Evolutionary conservation across 2,797 vertebrate genomes (phyloP).

Genomic region (Sebastes iracundus): DNA sequence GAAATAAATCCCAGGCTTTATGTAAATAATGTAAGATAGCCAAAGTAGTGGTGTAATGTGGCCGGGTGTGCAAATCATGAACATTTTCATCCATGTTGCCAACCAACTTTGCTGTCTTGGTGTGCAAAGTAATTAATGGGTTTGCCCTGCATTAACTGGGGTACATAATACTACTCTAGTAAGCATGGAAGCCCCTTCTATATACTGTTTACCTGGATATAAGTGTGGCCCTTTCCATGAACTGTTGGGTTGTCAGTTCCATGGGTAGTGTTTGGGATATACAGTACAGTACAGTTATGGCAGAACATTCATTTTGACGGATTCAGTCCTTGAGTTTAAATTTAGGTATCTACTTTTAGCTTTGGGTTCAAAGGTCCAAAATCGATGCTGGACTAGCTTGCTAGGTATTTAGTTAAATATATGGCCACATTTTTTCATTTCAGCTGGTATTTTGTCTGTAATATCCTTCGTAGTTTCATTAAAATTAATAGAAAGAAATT

Average conservation of each 20-base stretch:
- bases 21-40: slow-evolving; percentile 7
- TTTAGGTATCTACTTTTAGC: neutral
- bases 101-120: neutral
- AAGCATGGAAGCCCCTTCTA: rapidly evolving
- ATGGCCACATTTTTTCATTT: neutral
- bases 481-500: neutral
- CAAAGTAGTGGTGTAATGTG: neutral
- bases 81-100: neutral
- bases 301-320: neutral
- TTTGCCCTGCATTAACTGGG: neutral
- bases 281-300: neutral
- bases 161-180: neutral
- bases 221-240: neutral
- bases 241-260: neutral
- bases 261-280: neutral
- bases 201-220: no score
- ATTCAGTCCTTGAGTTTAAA: neutral
- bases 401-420: no score
- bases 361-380: no score
- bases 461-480: neutral
- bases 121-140: neutral
- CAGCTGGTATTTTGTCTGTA: neutral
- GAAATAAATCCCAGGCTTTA: slow-evolving; percentile 11
- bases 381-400: rapidly evolving
- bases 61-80: neutral